Conservation (phyloP, 2,888 invertebrate species). For the Taenaris catops region DNA sequence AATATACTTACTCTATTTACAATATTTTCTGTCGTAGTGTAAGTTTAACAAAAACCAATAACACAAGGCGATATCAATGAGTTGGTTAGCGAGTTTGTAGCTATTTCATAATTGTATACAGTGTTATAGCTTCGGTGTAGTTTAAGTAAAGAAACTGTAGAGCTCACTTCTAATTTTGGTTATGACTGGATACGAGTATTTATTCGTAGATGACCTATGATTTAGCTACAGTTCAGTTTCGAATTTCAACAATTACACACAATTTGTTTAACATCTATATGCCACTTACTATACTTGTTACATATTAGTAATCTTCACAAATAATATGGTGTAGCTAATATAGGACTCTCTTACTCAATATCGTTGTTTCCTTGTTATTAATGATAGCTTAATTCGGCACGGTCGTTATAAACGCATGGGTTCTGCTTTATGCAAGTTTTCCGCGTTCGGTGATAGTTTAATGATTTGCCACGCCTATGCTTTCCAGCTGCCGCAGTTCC, state of each 20-base stretch:
- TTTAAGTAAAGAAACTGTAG: no score
- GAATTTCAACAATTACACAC: slow-evolving; percentile 33
- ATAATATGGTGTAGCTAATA: slow-evolving; percentile 46
- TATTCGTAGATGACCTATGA: no score
- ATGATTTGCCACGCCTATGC: slow-evolving; percentile 29
- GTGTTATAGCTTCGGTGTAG: no score
- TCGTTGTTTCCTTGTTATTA: slow-evolving; percentile 36
- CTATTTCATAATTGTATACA: no score
- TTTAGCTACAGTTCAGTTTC: no score
- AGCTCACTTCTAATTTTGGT: no score
- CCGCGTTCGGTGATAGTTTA: slow-evolving; percentile 31
- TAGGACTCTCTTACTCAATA: slow-evolving; percentile 38
- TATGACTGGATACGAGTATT: no score
- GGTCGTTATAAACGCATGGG: slow-evolving; percentile 29
- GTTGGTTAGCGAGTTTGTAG: no score
- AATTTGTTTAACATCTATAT: slow-evolving; percentile 37
- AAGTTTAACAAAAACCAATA: no score
- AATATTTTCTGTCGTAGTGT: no score
- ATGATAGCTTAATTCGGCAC: slow-evolving; percentile 34
- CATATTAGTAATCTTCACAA: slow-evolving; percentile 26
- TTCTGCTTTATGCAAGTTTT: slow-evolving; percentile 30
- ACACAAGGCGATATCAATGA: no score
- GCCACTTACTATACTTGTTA: slow-evolving; percentile 22
- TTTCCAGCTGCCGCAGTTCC: slow-evolving; percentile 26
- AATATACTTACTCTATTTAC: no score